Evolutionary conservation across 2,888 invertebrate genomes (phyloP).

Genomic region (Andrena camellia): DNA sequence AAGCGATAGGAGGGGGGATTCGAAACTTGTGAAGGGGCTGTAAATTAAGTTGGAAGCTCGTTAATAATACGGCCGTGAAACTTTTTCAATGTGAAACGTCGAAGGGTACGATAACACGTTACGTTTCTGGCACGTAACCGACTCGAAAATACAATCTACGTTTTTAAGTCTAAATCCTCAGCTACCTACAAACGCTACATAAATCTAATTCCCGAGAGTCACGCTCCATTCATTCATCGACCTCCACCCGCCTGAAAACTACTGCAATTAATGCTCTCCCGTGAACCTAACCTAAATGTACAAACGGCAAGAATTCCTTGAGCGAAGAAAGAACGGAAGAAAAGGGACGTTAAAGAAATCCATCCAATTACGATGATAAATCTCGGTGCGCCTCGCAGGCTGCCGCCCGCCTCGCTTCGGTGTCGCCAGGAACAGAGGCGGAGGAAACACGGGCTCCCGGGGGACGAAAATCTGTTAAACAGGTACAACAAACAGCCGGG

Average conservation of each 20-base stretch:
- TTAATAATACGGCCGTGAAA: conserved; percentile 33
- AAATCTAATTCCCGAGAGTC: too few species aligned
- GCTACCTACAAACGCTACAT: too few species aligned
- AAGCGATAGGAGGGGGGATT: conserved; percentile 21
- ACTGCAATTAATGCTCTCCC: too few species aligned
- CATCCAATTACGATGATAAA: conserved; percentile 33
- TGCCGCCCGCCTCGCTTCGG: too few species aligned
- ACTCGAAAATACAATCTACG: not conserved
- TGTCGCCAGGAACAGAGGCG: too few species aligned
- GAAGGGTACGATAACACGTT: not conserved
- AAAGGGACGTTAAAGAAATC: not conserved
- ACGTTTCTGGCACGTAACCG: not conserved
- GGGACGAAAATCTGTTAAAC: conserved; percentile 20
- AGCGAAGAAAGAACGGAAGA: too few species aligned
- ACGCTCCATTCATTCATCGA: too few species aligned
- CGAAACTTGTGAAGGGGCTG: conserved; percentile 15
- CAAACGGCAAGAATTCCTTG: too few species aligned
- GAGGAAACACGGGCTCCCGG: too few species aligned
- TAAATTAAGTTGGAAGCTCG: conserved; percentile 41
- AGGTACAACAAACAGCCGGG: conserved; percentile 9
- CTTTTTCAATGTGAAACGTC: conserved; percentile 19
- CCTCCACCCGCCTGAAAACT: too few species aligned
- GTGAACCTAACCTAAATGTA: too few species aligned
- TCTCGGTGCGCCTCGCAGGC: not conserved
- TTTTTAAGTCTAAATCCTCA: not conserved